These are phyloP conservation scores for Pseudomyrmex concolor DNA, from an alignment of 1,140 invertebrate genomes.

Conservation along the genomic window DNA sequence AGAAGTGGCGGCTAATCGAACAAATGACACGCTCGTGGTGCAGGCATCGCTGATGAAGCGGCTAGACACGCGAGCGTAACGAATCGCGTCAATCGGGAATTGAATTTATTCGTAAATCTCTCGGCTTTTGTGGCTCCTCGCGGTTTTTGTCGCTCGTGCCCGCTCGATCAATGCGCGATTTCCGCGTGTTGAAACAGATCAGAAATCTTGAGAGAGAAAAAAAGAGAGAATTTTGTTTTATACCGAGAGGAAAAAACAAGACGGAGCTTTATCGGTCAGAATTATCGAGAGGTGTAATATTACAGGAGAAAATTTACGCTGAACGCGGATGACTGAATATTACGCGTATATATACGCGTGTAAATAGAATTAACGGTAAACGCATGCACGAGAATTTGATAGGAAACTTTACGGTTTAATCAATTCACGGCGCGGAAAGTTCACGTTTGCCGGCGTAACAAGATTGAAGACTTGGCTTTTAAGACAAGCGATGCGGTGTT, in stretches of 20 bases:
- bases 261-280: background rate
- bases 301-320: background rate
- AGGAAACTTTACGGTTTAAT: slow-evolving; percentile 5
- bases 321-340: background rate
- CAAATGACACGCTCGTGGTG: slow-evolving; percentile 67
- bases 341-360: background rate
- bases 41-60: slow-evolving; percentile 44
- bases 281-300: background rate
- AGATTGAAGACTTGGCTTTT: slow-evolving; percentile 61
- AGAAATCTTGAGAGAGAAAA: background rate
- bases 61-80: slow-evolving; percentile 47
- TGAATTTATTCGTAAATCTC: slow-evolving; percentile 50
- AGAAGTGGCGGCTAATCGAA: slow-evolving; percentile 67
- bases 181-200: background rate
- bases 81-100: slow-evolving; percentile 59
- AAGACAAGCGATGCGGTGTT: slow-evolving; percentile 56
- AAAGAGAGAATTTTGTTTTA: background rate
- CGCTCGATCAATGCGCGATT: slow-evolving; percentile 12
- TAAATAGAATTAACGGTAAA: slow-evolving; percentile 28
- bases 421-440: slow-evolving; percentile 13
- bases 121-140: background rate
- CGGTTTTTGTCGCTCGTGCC: slow-evolving; percentile 34
- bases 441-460: slow-evolving; percentile 23
- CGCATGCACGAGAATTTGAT: background rate
- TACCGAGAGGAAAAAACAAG: background rate